These are phyloP conservation scores for Magallana angulata DNA, from an alignment of 1,140 invertebrate species.

Conservation along the genomic window DNA sequence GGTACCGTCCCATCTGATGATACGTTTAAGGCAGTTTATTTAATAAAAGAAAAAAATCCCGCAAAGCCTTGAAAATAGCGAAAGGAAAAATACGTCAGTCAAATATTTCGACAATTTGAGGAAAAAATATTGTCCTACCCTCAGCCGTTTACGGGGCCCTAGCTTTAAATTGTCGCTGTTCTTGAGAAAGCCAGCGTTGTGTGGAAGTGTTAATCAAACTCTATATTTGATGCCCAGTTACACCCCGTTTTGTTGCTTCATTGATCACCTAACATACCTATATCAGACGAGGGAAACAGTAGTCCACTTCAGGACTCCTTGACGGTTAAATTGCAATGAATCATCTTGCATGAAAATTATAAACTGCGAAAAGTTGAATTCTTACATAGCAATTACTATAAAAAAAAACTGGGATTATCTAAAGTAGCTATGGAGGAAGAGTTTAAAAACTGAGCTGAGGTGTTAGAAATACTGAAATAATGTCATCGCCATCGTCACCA, in stretches of 20 bases:
- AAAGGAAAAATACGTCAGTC: not conserved
- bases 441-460: not conserved
- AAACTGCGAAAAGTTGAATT: not conserved
- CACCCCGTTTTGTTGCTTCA: constrained; percentile 25
- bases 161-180: not conserved
- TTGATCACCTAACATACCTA: constrained; percentile 23
- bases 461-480: not conserved
- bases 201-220: constrained; percentile 1
- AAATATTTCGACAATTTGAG: not conserved
- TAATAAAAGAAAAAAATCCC: not conserved
- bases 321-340: not conserved
- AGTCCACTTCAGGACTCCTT: not conserved
- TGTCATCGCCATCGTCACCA: not conserved
- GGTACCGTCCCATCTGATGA: constrained; percentile 13
- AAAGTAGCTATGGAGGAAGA: constrained; percentile 2
- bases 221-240: constrained; percentile 32
- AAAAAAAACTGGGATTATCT: not conserved
- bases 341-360: not conserved
- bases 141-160: not conserved
- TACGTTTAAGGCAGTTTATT: not conserved
- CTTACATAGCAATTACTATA: not conserved
- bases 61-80: no score
- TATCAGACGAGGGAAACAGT: constrained; percentile 8
- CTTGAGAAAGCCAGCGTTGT: constrained; percentile 1
- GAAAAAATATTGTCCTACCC: constrained; percentile 5